These are phyloP conservation scores for Galagoides demidoff DNA, from an alignment of 2,797 vertebrate genomes.

Conservation along the genomic window DNA sequence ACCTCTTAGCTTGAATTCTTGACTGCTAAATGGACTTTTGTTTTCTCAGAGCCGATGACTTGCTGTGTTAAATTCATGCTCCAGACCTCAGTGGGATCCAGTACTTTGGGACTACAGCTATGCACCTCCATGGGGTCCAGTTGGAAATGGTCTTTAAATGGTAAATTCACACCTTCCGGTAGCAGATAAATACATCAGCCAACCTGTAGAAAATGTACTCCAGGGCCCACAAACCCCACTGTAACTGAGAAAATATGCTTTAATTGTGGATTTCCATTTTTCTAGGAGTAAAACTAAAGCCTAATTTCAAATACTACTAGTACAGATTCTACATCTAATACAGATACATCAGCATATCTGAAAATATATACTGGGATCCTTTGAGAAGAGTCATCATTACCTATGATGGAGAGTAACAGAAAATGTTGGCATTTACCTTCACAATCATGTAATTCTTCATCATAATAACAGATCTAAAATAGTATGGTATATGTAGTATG, in stretches of 20 bases:
- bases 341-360: background rate
- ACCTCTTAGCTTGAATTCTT: background rate
- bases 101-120: background rate
- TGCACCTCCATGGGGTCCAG: background rate
- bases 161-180: background rate
- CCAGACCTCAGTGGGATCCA: background rate
- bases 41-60: background rate
- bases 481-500: background rate
- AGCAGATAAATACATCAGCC: background rate
- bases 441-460: background rate
- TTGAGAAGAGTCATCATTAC: background rate
- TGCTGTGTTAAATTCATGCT: background rate
- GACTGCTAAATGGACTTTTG: background rate
- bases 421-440: background rate
- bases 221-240: background rate
- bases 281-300: constrained; percentile 19
- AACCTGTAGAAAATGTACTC: background rate
- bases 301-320: background rate
- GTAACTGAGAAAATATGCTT: background rate
- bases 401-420: background rate
- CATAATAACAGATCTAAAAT: background rate
- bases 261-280: background rate
- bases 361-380: background rate
- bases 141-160: background rate
- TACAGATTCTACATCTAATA: background rate